These are phyloP conservation scores for Thalassaphorura encarpata DNA, from an alignment of 1,140 invertebrate genomes.

Conservation along the genomic window DNA sequence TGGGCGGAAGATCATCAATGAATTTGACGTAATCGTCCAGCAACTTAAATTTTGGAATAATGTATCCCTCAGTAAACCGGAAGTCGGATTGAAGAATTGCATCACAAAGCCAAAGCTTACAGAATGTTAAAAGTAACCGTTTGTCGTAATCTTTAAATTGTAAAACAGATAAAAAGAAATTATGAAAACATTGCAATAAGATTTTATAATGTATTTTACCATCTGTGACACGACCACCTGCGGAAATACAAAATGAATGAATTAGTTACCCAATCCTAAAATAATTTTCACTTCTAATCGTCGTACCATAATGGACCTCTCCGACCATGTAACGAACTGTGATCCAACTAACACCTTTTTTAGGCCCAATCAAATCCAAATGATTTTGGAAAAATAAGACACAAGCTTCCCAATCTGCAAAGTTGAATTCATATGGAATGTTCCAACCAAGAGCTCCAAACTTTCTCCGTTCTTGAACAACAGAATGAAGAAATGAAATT, in stretches of 20 bases:
- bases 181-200: conserved; percentile 63
- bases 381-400: conserved; percentile 96
- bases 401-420: conserved; percentile 88
- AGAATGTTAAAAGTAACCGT: conserved; percentile 64
- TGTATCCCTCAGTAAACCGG: conserved; percentile 84
- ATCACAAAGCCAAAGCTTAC: conserved; percentile 76
- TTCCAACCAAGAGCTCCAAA: conserved; percentile 96
- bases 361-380: conserved; percentile 92
- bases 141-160: conserved; percentile 50
- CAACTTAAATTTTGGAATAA: conserved; percentile 65
- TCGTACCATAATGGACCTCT: conserved; percentile 92
- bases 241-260: too few species aligned
- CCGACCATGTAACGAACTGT: conserved; percentile 97
- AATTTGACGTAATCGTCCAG: conserved; percentile 75
- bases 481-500: conserved; percentile 85
- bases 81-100: conserved; percentile 66
- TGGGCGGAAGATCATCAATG: conserved; percentile 69
- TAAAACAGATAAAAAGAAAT: neutral
- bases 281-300: too few species aligned
- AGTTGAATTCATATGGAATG: conserved; percentile 94
- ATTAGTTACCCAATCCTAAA: too few species aligned
- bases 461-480: conserved; percentile 86
- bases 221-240: conserved; percentile 78
- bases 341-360: conserved; percentile 93
- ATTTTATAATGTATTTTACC: conserved; percentile 87